Evolutionary conservation across 2,797 vertebrate genomes (phyloP).

Genomic region (Phyllotis vaccarum): DNA sequence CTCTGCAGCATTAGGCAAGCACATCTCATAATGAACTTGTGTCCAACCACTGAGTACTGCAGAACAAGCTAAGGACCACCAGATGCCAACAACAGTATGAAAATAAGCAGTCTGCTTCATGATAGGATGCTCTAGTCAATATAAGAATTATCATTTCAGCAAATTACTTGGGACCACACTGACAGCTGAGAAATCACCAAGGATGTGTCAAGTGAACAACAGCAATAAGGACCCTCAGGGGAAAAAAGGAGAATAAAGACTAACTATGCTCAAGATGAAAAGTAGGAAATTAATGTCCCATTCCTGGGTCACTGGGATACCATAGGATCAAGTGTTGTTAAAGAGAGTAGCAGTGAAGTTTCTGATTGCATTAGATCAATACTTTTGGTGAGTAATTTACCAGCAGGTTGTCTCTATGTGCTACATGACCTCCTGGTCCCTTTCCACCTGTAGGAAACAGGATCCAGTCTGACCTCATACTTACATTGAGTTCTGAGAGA

Average conservation of each 20-base stretch:
- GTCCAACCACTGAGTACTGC: slow-evolving; percentile 82
- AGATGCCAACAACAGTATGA: background rate
- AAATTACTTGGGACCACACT: background rate
- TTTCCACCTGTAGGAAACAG: background rate
- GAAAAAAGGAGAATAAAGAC: background rate
- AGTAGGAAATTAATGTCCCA: background rate
- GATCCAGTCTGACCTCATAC: background rate
- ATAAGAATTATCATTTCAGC: background rate
- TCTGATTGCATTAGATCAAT: background rate
- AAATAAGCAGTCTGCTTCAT: slow-evolving; percentile 91
- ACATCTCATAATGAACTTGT: slow-evolving; percentile 87
- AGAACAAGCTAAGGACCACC: background rate
- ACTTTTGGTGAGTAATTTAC: background rate
- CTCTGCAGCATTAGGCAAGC: background rate
- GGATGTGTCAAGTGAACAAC: background rate
- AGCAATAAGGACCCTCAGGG: background rate
- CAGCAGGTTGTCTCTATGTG: background rate
- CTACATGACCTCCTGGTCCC: background rate
- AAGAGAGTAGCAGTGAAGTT: background rate
- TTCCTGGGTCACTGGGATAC: background rate
- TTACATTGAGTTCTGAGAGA: background rate
- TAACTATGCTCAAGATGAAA: background rate
- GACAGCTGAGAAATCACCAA: background rate
- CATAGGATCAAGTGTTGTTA: fast-evolving
- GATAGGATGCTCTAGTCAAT: slow-evolving; percentile 83